Conservation (phyloP, 1,140 invertebrate genomes). For the Bombus sylvicola region DNA sequence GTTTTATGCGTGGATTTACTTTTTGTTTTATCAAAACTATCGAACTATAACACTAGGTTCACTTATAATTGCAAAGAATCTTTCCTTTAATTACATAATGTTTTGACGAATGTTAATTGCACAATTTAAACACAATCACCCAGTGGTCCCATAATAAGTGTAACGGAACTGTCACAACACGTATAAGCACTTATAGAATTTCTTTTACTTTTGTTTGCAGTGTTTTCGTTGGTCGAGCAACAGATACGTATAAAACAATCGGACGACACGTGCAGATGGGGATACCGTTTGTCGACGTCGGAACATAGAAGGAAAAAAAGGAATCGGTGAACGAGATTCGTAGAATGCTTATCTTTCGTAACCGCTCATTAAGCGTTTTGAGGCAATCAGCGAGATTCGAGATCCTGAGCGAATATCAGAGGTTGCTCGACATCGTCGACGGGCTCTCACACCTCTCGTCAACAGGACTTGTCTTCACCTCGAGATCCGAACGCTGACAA, state of each 20-base stretch:
- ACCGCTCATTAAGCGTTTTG: slow-evolving; percentile 44
- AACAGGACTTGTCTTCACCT: slow-evolving; percentile 76
- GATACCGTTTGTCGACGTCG: neutral
- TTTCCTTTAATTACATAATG: neutral
- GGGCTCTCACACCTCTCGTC: slow-evolving; percentile 51
- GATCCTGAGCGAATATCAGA: slow-evolving; percentile 66
- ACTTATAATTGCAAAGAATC: neutral
- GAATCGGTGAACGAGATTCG: neutral
- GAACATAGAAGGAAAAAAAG: neutral
- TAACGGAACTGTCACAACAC: neutral
- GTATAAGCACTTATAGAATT: neutral
- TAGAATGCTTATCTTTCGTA: slow-evolving; percentile 37
- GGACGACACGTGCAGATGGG: neutral
- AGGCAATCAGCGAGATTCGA: slow-evolving; percentile 42
- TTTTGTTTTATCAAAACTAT: neutral
- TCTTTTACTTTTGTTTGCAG: neutral
- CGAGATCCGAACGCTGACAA: slow-evolving; percentile 65
- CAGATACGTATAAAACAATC: neutral
- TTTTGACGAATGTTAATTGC: neutral
- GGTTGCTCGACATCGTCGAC: slow-evolving; percentile 62
- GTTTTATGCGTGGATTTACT: neutral
- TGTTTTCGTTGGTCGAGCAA: neutral
- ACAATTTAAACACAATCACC: slow-evolving; percentile 20
- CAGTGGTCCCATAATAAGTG: neutral
- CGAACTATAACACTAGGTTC: neutral